Evolutionary conservation across 2,888 invertebrate genomes (phyloP), one percentile per base, ranked within the genome.

Genomic region (Diaprepes abbreviatus): DNA sequence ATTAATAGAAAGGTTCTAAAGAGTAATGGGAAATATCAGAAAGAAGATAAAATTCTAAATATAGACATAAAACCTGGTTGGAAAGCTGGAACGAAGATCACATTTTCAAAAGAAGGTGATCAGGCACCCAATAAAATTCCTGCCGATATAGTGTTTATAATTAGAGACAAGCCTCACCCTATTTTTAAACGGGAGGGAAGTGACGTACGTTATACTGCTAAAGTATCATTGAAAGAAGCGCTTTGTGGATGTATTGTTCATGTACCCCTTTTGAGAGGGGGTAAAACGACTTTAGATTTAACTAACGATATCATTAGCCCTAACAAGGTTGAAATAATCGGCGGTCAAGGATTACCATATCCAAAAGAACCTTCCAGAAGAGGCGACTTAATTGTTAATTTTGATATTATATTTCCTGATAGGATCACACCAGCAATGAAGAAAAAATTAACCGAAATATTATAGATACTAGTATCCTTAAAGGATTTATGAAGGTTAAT

Each of bases 61-160:
- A 94, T 97, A 71, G 93, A 94, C 67, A 93, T 98, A 0, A 97
- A 96, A 82, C 96, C 96, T 0, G 97, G 97, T 3, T 97, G 97
- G 97, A 97, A 97, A 83, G 93, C 96, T 0, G 97, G 97, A 10
- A 98, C 97, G 0, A 97, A 96, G 85, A 96, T 98, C 69, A 97
- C 97, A 35, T 98, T 97, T 87, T 94, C 95, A 76, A 92, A 66
- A 45, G 97, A 97, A 83, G 97, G 97, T 10, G 97, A 97, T 82
- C 95, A 96, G 80, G 91, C 90, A 2, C 90, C 93, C 14, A 93
- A 94, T 76, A 95, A 93, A 83, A 92, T 96, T 43, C 96, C 97
- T 0, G 97, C 97, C 0, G 97, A 97, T 82, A 93, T 97, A 58
- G 93, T 97, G 28, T 97, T 98, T 84, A 94, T 96, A 73, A 95